Conservation (phyloP, 1,140 invertebrate genomes). For the Antheraea pernyi region DNA sequence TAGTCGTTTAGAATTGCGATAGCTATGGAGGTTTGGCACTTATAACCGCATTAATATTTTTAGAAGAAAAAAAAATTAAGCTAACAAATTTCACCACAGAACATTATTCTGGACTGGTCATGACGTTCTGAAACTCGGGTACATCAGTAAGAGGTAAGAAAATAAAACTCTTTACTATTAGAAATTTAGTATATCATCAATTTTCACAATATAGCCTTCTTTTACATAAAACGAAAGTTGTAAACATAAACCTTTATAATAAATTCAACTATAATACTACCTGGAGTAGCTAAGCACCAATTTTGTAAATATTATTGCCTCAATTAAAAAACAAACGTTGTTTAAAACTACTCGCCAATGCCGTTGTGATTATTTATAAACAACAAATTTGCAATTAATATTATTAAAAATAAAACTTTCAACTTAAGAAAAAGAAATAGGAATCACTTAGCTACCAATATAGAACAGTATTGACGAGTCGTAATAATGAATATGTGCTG, state of each 20-base stretch:
- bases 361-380: background rate
- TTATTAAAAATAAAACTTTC: background rate
- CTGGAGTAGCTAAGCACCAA: constrained; percentile 48
- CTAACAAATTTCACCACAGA: background rate
- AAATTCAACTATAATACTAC: constrained; percentile 37
- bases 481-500: background rate
- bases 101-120: no score
- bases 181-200: constrained; percentile 71
- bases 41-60: no score
- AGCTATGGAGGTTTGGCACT: no score
- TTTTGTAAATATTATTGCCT: constrained; percentile 9
- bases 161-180: constrained; percentile 62
- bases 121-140: background rate
- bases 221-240: constrained; percentile 46
- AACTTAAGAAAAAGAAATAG: background rate
- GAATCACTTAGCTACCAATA: background rate
- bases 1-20: no score
- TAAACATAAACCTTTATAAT: constrained; percentile 52
- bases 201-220: constrained; percentile 62
- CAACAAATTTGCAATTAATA: background rate
- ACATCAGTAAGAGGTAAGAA: background rate
- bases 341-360: background rate
- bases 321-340: background rate
- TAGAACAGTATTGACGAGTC: background rate
- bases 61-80: no score